Evolutionary conservation across 2,797 vertebrate species (phyloP), one percentile per base, ranked within the genome.

Genomic region (Capromys pilorides): DNA sequence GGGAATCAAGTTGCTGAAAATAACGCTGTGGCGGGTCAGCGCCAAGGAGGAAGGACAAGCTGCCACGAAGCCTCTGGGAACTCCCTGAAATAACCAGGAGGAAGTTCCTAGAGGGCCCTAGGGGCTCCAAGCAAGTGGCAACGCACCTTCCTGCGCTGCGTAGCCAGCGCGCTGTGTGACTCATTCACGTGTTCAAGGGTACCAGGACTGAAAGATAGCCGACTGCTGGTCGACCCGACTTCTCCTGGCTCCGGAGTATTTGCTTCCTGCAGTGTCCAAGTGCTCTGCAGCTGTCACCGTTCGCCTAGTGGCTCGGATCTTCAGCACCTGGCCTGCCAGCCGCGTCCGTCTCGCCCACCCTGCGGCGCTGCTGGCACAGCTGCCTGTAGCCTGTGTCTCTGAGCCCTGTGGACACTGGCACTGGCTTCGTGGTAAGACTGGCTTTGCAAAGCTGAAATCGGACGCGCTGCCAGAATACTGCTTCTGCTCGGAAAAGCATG

Each of bases 401-500:
- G 49, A 14, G 64, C 2, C 0, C 24, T 0, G 6, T 87, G 81
- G 79, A 33, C 57, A 41, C 11, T 96, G 77, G 51, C 75, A 21
- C 31, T 95, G 45, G 51, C 93, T 92, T 28, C 93, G 92, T 71
- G 51, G 96, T 59, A 85, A 71, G 85, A 49, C 90, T 86, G 33
- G 62, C 66, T 80, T 69, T 94, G 49, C 84, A 88, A 86, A 93
- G 80, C 94, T 93, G 36, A 95, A 93, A 62, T 94, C 82, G 86
- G 73, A 95, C 77, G 1, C 33, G 79, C 95, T 97, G 93, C 96
- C 97, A 96, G 93, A 97, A 97, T 94, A 87, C 77, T 96, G 91
- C 93, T 96, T 97, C 92, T 90, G 90, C 81, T 91, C 92, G 19
- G 96, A 96, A 93, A 93, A 96, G 49, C 12, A 83, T 26, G n/a